Evolutionary conservation across 1,140 invertebrate species (phyloP).

Genomic region (Conopomorpha cramerella): DNA sequence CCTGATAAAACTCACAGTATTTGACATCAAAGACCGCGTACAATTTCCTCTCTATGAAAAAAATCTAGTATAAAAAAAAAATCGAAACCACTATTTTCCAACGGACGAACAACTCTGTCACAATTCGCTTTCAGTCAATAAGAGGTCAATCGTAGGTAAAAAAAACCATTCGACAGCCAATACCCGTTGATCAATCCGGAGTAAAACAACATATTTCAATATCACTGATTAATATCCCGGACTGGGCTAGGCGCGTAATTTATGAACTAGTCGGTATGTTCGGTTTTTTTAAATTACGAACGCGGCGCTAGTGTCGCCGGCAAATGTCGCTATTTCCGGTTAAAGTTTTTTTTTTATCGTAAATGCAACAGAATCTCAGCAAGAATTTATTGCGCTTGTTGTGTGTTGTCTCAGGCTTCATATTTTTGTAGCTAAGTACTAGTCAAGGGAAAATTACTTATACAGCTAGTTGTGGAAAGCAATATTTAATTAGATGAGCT

Average conservation of each 20-base stretch:
- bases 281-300: slow-evolving; percentile 59
- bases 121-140: slow-evolving; percentile 14
- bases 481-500: no score
- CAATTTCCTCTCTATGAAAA: neutral
- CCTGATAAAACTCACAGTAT: no score
- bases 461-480: no score
- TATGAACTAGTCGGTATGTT: slow-evolving; percentile 58
- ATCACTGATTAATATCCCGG: slow-evolving; percentile 58
- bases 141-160: slow-evolving; percentile 56
- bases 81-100: neutral
- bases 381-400: no score
- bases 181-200: slow-evolving; percentile 50
- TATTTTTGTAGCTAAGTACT: no score
- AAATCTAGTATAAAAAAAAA: neutral
- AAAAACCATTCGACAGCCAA: slow-evolving; percentile 19
- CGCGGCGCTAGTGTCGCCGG: slow-evolving; percentile 40
- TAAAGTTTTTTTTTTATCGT: no score
- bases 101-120: no score
- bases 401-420: no score
- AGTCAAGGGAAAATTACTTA: no score
- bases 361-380: no score
- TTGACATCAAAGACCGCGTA: no score
- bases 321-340: slow-evolving; percentile 50
- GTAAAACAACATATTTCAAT: slow-evolving; percentile 62
- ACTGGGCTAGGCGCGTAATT: slow-evolving; percentile 54